Conservation (phyloP, 2,888 invertebrate genomes). For the Euproctis similis region DNA sequence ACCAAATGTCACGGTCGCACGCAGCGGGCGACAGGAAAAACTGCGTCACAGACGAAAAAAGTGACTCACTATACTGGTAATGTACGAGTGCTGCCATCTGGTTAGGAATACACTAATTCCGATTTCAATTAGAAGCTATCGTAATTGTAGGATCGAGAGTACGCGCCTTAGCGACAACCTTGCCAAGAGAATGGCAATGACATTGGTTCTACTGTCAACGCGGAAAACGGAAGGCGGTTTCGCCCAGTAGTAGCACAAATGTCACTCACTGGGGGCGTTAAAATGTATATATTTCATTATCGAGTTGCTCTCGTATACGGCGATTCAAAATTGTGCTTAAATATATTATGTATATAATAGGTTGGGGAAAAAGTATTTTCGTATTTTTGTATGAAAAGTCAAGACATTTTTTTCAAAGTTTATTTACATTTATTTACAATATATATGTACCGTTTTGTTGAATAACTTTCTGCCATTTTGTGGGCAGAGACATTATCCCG, state of each 20-base stretch:
- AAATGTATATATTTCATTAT: constrained; percentile 20
- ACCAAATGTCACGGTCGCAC: constrained; percentile 71
- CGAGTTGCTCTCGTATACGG: constrained; percentile 13
- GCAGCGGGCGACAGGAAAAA: constrained; percentile 54
- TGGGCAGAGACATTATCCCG: too few relatives aligned
- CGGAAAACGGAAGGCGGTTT: constrained; percentile 50
- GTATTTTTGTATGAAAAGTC: too few relatives aligned
- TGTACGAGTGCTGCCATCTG: constrained; percentile 33
- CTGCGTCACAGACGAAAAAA: constrained; percentile 65
- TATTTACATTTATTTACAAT: too few relatives aligned
- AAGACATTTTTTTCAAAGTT: too few relatives aligned
- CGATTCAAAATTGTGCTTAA: constrained; percentile 26
- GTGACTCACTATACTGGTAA: constrained; percentile 46
- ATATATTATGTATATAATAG: too few relatives aligned
- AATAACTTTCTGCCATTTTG: too few relatives aligned
- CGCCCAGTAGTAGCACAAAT: constrained; percentile 32
- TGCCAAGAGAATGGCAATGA: constrained; percentile 62
- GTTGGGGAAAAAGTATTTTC: too few relatives aligned
- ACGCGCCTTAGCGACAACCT: constrained; percentile 38
- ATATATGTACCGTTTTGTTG: too few relatives aligned
- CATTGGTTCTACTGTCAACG: constrained; percentile 54
- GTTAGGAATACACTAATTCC: constrained; percentile 10
- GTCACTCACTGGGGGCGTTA: constrained; percentile 14
- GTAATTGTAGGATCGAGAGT: constrained; percentile 29
- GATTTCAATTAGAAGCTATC: constrained; percentile 28